These are phyloP conservation scores for Euura saliciscinereae DNA, from an alignment of 1,140 invertebrate species.

Conservation along the genomic window DNA sequence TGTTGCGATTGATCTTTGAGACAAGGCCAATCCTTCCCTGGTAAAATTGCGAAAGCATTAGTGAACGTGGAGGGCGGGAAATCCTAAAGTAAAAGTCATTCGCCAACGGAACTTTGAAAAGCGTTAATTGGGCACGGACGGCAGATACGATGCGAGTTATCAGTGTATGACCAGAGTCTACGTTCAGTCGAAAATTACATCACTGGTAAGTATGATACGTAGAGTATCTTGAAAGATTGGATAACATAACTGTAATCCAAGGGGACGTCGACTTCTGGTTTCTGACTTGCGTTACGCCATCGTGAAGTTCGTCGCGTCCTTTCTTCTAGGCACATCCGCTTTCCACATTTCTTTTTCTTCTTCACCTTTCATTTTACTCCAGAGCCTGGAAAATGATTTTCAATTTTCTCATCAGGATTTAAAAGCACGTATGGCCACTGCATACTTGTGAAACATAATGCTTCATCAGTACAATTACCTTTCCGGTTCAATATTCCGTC, in stretches of 20 bases:
- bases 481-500: too few relatives aligned
- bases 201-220: background rate
- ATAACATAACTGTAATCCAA: background rate
- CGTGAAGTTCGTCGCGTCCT: background rate
- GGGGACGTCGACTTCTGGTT: constrained; percentile 2
- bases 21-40: background rate
- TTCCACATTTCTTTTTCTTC: background rate
- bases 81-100: background rate
- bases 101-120: background rate
- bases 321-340: background rate
- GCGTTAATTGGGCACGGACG: background rate
- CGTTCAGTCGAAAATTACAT: background rate
- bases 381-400: too few relatives aligned
- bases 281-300: background rate
- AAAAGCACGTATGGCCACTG: too few relatives aligned
- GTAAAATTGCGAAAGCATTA: background rate
- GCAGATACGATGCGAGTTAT: too few relatives aligned
- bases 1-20: background rate
- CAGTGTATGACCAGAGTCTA: too few relatives aligned
- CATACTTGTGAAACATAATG: too few relatives aligned
- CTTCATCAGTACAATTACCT: too few relatives aligned
- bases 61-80: background rate
- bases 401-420: too few relatives aligned
- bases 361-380: too few relatives aligned
- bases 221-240: background rate